A percentile compares a stretch with the other conserved stretches of the same genome.
These are phyloP conservation scores for Theonella swinhoei DNA, from an alignment of 37 sponge, comb jelly and placozoan genomes.

Conservation along the genomic window DNA sequence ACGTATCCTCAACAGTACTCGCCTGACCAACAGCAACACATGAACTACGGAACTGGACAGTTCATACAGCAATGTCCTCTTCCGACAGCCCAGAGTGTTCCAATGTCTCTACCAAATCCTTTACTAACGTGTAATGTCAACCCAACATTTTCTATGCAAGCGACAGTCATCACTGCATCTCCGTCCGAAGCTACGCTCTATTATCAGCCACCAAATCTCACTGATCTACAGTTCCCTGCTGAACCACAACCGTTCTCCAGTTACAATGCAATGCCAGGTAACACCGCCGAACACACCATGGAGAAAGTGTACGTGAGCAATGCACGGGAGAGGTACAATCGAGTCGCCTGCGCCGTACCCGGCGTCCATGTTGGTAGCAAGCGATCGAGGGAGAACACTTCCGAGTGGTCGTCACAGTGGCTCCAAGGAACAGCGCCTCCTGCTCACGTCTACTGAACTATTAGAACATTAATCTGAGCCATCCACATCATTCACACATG, in stretches of 20 bases:
- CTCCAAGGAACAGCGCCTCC: slow-evolving; percentile 40
- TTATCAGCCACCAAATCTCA: not conserved
- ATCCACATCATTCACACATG: no score
- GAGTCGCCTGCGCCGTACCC: not conserved
- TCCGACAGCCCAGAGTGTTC: not conserved
- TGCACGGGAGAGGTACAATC: not conserved
- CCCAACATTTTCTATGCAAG: not conserved
- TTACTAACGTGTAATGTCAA: not conserved
- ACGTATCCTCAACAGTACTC: not conserved
- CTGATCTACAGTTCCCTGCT: not conserved
- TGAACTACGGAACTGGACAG: not conserved
- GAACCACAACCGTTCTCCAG: not conserved
- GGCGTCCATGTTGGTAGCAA: not conserved
- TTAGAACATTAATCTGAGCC: no score
- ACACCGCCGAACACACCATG: not conserved
- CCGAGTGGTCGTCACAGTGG: slow-evolving; percentile 45
- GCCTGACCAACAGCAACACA: not conserved
- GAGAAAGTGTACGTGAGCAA: not conserved
- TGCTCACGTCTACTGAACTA: slow-evolving; percentile 36
- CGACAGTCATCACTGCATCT: not conserved
- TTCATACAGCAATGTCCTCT: not conserved
- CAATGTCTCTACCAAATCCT: not conserved
- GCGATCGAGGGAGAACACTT: not conserved
- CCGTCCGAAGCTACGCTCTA: not conserved
- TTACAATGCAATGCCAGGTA: not conserved